A percentile compares a stretch with the other conserved stretches of the same genome.
Conservation (phyloP, 2,113 vertebrate genomes). For the Nothocercus julius region DNA sequence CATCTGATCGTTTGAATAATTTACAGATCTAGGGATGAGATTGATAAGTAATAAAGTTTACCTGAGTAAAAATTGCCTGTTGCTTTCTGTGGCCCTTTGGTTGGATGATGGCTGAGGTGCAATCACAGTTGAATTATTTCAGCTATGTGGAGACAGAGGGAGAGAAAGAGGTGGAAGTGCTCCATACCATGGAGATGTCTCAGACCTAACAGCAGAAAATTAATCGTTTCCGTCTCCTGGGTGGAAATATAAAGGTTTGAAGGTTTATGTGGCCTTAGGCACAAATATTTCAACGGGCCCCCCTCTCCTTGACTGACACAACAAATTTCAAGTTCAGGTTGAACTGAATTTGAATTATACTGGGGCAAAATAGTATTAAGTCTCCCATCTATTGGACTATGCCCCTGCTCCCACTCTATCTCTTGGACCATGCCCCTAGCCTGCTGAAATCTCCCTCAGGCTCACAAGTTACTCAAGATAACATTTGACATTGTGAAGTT, state of each 20-base stretch:
- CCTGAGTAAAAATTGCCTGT: not conserved
- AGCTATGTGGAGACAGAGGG: fast-evolving
- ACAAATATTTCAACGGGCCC: not conserved
- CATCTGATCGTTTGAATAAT: not conserved
- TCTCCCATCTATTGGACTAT: not conserved
- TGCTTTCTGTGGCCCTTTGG: not conserved
- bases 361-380: not conserved
- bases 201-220: not conserved
- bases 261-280: not conserved
- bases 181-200: fast-evolving
- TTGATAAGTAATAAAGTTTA: not conserved
- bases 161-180: too few species aligned
- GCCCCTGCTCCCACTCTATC: not conserved
- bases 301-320: not conserved
- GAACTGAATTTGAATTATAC: not conserved
- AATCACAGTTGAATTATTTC: not conserved
- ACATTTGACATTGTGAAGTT: not conserved
- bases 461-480: not conserved
- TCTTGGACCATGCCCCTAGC: not conserved
- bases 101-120: not conserved
- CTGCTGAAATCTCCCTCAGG: not conserved
- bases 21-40: not conserved
- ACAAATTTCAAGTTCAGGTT: not conserved
- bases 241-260: not conserved
- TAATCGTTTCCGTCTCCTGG: not conserved